Percentiles rank a stretch among this genome's conserved stretches.
Conservation (phyloP, 1,140 invertebrate species). For the Cotesia typhae region DNA sequence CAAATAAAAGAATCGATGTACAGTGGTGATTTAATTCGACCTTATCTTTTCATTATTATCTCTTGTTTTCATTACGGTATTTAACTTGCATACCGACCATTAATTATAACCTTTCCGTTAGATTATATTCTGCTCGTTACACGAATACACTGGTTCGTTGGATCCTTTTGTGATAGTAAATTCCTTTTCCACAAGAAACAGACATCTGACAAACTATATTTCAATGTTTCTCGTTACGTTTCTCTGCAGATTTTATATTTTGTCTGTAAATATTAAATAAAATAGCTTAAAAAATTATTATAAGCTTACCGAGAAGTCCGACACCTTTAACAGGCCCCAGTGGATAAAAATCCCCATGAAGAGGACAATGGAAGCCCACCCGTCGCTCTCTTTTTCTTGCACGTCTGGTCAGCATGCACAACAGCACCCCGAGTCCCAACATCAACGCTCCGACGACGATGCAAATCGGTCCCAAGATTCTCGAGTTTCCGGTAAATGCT, state of each 20-base stretch:
- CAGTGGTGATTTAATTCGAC: constrained; percentile 9
- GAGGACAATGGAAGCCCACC: constrained; percentile 78
- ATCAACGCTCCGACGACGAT: constrained; percentile 76
- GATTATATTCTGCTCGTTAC: background rate
- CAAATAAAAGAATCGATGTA: background rate
- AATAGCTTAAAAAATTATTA: constrained; percentile 38
- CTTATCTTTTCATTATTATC: constrained; percentile 3
- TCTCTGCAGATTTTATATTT: background rate
- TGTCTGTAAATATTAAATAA: background rate
- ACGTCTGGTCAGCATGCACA: constrained; percentile 73
- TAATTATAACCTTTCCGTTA: background rate
- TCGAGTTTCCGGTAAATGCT: constrained; percentile 76
- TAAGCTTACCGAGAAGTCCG: constrained; percentile 56
- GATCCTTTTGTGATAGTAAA: background rate
- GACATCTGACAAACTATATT: background rate
- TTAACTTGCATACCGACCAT: constrained; percentile 1
- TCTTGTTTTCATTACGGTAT: background rate
- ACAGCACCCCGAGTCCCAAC: constrained; percentile 69
- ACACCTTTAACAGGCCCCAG: constrained; percentile 69
- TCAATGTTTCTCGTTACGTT: background rate
- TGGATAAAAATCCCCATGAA: constrained; percentile 81
- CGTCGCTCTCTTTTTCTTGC: constrained; percentile 73
- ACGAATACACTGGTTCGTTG: constrained; percentile 4
- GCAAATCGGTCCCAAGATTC: constrained; percentile 76
- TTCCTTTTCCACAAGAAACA: constrained; percentile 2